These are phyloP conservation scores for Phaonia tiefii DNA, from an alignment of 2,888 invertebrate genomes.

Conservation along the genomic window DNA sequence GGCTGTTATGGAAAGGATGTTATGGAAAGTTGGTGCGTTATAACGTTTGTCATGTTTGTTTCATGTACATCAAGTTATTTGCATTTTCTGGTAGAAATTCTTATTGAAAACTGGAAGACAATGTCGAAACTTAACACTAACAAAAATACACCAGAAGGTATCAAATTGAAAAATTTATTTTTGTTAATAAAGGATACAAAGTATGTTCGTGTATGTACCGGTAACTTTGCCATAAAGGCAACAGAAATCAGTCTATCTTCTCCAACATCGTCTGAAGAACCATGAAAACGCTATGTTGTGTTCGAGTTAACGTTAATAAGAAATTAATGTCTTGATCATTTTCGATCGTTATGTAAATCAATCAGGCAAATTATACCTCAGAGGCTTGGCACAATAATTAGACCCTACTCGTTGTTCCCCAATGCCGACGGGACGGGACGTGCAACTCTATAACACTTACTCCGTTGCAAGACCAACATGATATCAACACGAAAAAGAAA, in stretches of 20 bases:
- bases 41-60: no score
- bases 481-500: slow-evolving; percentile 39
- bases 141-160: slow-evolving; percentile 62
- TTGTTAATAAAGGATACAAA: slow-evolving; percentile 60
- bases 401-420: slow-evolving; percentile 78
- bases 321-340: slow-evolving; percentile 81
- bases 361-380: slow-evolving; percentile 81
- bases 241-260: neutral
- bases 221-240: neutral
- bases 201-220: slow-evolving; percentile 13
- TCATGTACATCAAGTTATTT: no score
- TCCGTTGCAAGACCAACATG: neutral
- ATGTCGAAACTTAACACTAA: no score
- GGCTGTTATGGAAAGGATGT: no score
- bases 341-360: slow-evolving; percentile 81
- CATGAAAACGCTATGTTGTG: slow-evolving; percentile 55
- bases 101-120: no score
- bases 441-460: no score
- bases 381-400: slow-evolving; percentile 80
- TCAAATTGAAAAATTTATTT: slow-evolving; percentile 65
- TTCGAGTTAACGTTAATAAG: slow-evolving; percentile 76
- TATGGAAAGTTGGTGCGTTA: no score
- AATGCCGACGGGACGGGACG: no score
- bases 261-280: neutral
- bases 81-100: no score